phyloP scores from a whole-genome alignment of 2,888 invertebrate genomes.

The Pristionchus exspectatus region DNA sequence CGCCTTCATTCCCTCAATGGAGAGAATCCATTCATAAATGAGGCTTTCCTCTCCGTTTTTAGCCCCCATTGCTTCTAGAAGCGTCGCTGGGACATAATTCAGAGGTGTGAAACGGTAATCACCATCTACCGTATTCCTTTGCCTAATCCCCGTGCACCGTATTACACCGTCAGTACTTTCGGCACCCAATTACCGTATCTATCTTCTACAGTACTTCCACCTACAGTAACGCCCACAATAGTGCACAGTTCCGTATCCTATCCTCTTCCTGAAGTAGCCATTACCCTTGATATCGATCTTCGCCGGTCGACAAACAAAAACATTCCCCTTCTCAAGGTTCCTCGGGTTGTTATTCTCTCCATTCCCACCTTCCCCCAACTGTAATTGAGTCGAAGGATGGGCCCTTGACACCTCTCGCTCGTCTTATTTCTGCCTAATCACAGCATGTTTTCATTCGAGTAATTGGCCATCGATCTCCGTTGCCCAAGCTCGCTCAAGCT shows the following conservation, averaged over 20 bases:
- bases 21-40: neutral
- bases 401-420: neutral
- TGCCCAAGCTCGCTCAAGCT: too few species aligned
- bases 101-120: neutral
- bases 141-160: too few species aligned
- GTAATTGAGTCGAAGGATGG: neutral
- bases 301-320: constrained; percentile 6
- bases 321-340: constrained; percentile 39
- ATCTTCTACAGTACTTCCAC: too few species aligned
- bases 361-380: neutral
- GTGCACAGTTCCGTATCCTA: too few species aligned
- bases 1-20: neutral
- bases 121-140: neutral
- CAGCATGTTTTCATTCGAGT: neutral
- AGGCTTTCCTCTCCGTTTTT: neutral
- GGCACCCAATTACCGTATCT: too few species aligned
- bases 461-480: neutral
- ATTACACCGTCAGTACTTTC: too few species aligned
- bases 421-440: neutral
- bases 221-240: too few species aligned
- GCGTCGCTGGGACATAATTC: neutral
- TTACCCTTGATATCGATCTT: constrained; percentile 5
- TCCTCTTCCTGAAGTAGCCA: neutral
- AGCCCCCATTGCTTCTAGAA: neutral
- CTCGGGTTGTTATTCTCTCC: neutral